These are phyloP conservation scores for Corythaeola cristata DNA, from an alignment of 2,113 vertebrate genomes.

Conservation along the genomic window DNA sequence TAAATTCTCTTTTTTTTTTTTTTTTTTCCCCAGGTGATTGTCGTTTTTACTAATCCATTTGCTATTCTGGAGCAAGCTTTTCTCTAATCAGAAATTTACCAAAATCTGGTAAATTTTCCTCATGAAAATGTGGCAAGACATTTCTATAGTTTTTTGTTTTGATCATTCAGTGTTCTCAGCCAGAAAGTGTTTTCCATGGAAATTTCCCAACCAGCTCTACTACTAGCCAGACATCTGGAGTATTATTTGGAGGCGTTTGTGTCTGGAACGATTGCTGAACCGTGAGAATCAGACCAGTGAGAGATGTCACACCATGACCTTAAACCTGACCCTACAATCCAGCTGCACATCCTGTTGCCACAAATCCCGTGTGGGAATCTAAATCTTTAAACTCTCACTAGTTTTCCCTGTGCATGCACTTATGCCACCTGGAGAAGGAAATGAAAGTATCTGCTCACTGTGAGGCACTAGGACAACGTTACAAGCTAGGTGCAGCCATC, in stretches of 20 bases:
- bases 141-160: background rate
- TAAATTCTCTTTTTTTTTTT: background rate
- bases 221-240: slow-evolving; percentile 19
- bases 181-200: background rate
- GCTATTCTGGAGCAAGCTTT: background rate
- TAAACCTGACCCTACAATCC: background rate
- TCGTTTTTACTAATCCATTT: background rate
- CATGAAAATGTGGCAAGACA: background rate
- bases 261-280: background rate
- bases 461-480: background rate
- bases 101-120: background rate
- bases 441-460: background rate
- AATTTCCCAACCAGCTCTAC: slow-evolving; percentile 24
- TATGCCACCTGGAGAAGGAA: background rate
- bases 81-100: background rate
- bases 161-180: background rate
- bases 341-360: slow-evolving; percentile 19
- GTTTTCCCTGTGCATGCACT: background rate
- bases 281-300: background rate
- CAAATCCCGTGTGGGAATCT: background rate
- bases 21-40: background rate
- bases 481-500: background rate
- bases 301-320: background rate
- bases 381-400: background rate
- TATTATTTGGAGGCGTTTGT: background rate